Base-by-base conservation (phyloP, 2,113 vertebrate genomes). In the Gobius niger region DNA sequence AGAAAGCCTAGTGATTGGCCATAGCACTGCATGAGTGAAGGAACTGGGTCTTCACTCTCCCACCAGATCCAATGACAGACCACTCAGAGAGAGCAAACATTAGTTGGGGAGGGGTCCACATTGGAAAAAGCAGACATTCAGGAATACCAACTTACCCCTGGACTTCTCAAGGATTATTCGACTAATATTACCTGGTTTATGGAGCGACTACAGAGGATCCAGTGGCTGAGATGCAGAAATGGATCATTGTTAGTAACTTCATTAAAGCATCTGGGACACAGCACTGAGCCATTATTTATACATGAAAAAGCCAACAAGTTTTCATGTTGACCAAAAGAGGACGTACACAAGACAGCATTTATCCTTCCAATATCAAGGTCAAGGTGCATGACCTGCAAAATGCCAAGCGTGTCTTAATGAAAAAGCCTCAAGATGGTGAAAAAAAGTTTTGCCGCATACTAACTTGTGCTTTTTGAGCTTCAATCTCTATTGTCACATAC, bases 171-270 rank as follows among this genome's bases (percentile, higher is more conserved):
- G 91, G 91, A 93, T 93, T 93, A 94, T 91, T 91, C 91, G 90
- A 78, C 89, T 93, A 90, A 87, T 87, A 91, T 93, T 93, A 92
- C 90, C 92, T 76, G 86, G 90, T 80, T 92, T 91, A 90, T 86
- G 79, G 84, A 83, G 88, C 79, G 84, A 75, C 78, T 63, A 81
- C 15, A 42, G 65, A 78, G 84, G 77, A 68, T 84, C 85, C 78
- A 78, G 68, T 80, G 78, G 57, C 85, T 80, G 47, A 73, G 78
- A 80, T 67, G 85, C 66, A 89, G 63, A 67, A 76, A 73, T 24
- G 12, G 67, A 72, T 70, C 1, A 24, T 57, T 42, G 52, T 65
- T 67, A 47, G 66, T 76, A 56, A 44, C 50, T 67, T 64, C 60
- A 72, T 64, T 66, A 72, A 67, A 77, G 67, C 70, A 42, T 67